These are phyloP conservation scores for Yponomeuta evonymella DNA, from an alignment of 2,888 invertebrate species.

Conservation along the genomic window DNA sequence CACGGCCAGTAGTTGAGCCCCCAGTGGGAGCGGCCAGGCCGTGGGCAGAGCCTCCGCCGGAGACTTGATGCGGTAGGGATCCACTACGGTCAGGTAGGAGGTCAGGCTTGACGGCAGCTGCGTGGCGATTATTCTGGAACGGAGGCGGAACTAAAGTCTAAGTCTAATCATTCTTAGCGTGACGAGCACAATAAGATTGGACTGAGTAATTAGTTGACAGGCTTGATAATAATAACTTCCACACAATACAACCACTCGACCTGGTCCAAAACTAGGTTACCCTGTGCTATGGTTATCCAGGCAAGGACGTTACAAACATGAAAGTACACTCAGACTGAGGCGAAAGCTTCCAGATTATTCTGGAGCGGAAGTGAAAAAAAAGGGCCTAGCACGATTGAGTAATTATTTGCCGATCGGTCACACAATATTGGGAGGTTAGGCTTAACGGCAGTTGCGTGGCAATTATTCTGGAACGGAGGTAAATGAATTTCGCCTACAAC, in stretches of 20 bases:
- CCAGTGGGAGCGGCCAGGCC: constrained; percentile 85
- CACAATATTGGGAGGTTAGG: constrained; percentile 37
- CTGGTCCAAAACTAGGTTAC: too few species aligned
- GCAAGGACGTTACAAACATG: too few species aligned
- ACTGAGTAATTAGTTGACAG: too few species aligned
- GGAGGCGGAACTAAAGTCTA: background rate
- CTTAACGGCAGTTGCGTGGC: constrained; percentile 85
- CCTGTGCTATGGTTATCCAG: too few species aligned
- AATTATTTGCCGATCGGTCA: too few species aligned
- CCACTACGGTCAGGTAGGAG: constrained; percentile 86
- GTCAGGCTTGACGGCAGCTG: constrained; percentile 85
- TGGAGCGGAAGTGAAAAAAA: too few species aligned
- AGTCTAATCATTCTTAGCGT: background rate
- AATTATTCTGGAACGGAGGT: constrained; percentile 78
- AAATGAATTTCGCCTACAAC: background rate
- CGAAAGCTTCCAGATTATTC: too few species aligned
- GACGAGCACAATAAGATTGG: background rate
- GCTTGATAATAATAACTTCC: too few species aligned
- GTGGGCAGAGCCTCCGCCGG: constrained; percentile 82
- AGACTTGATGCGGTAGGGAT: constrained; percentile 89
- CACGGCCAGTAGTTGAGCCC: constrained; percentile 87
- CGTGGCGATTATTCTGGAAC: constrained; percentile 84
- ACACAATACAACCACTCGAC: too few species aligned
- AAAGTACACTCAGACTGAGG: too few species aligned
- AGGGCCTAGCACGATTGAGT: too few species aligned